A percentile compares a stretch with the other conserved stretches of the same genome.
Conservation (phyloP, 2,113 vertebrate species). For the Brienomyrus longianalis region DNA sequence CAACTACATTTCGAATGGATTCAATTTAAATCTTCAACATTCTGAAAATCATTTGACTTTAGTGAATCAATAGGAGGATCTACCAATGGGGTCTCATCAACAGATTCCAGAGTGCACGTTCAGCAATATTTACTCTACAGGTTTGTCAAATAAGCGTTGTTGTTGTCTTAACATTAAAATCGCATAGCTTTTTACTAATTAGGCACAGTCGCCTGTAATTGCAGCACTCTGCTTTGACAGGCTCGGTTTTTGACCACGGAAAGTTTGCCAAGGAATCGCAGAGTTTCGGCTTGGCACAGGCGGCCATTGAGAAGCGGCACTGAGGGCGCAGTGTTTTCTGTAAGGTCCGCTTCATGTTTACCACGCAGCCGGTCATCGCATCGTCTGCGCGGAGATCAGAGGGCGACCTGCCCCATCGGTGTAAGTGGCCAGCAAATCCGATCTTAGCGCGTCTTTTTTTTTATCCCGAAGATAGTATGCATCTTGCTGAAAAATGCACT, state of each 20-base stretch:
- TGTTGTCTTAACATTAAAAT: not conserved
- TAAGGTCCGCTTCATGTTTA: conserved; percentile 10
- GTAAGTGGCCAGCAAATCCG: conserved; percentile 1
- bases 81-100: not conserved
- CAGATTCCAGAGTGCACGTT: not conserved
- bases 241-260: not conserved
- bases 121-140: not conserved
- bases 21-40: not conserved
- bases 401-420: conserved; percentile 25
- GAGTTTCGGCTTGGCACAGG: conserved; percentile 40
- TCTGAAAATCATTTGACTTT: not conserved
- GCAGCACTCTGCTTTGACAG: not conserved
- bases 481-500: not conserved
- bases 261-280: not conserved
- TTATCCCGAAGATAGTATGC: not conserved
- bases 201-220: not conserved
- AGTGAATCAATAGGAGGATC: not conserved
- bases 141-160: not conserved
- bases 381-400: not conserved
- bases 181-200: not conserved
- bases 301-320: conserved; percentile 49
- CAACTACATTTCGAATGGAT: not conserved
- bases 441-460: not conserved
- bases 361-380: conserved; percentile 9
- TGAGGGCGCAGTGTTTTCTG: conserved; percentile 45